Conservation (phyloP, 2,113 vertebrate genomes). For the Eurypyga helias region DNA sequence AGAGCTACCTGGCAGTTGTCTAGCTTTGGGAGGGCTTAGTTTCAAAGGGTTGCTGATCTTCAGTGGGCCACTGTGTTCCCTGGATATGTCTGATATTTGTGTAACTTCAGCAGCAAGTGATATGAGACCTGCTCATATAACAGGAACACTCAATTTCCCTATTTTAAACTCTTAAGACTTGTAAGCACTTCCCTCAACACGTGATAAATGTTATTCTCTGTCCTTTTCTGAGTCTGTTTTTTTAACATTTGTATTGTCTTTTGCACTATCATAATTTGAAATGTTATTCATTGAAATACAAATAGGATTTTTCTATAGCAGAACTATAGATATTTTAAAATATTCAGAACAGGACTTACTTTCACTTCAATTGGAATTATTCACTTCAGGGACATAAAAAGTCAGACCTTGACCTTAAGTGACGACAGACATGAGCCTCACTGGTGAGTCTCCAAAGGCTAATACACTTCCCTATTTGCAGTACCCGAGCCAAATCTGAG, state of each 20-base stretch:
- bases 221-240: not conserved
- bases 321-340: not conserved
- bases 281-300: not conserved
- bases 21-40: not conserved
- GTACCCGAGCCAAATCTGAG: not conserved
- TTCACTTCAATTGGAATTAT: not conserved
- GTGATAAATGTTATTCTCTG: not conserved
- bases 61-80: not conserved
- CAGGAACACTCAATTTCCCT: not conserved
- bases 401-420: not conserved
- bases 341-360: not conserved
- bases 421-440: not conserved
- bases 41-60: not conserved
- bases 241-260: not conserved
- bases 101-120: not conserved
- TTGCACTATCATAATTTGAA: not conserved
- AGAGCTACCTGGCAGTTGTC: not conserved
- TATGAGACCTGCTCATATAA: not conserved
- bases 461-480: not conserved
- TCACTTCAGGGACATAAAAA: not conserved
- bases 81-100: not conserved
- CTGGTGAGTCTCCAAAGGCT: not conserved
- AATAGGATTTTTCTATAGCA: not conserved
- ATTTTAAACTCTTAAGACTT: not conserved
- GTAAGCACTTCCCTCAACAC: not conserved